These are phyloP conservation scores for Meles meles DNA, from an alignment of 2,113 vertebrate genomes.

Conservation along the genomic window DNA sequence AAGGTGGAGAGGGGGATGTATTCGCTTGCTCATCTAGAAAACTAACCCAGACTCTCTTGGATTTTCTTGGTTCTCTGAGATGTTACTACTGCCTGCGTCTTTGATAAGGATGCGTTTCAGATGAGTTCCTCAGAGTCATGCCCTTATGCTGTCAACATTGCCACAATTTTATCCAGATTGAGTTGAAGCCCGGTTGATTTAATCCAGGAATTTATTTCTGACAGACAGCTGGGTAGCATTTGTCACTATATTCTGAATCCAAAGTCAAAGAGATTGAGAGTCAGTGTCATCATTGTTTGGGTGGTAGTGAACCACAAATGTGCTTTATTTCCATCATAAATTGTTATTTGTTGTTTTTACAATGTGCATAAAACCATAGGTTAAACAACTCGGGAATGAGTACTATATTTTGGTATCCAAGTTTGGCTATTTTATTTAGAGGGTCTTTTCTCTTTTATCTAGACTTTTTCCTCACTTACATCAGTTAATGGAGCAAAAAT, in stretches of 20 bases:
- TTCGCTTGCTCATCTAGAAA: neutral
- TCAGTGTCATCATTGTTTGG: constrained; percentile 49
- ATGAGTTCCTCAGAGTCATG: neutral
- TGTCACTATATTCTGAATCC: constrained; percentile 62
- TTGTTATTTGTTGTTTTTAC: constrained; percentile 65
- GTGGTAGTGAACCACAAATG: constrained; percentile 25
- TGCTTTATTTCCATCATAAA: constrained; percentile 66
- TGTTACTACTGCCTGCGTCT: neutral
- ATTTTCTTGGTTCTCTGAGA: neutral
- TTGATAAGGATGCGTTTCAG: neutral
- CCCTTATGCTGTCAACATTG: constrained; percentile 6
- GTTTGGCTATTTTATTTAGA: constrained; percentile 9
- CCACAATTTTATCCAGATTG: constrained; percentile 13
- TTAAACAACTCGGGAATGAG: constrained; percentile 35
- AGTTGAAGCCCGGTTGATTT: constrained; percentile 58
- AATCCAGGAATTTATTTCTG: constrained; percentile 67
- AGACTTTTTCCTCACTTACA: constrained; percentile 20
- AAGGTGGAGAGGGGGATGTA: accelerated
- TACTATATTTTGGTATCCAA: neutral
- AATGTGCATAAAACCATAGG: constrained; percentile 15
- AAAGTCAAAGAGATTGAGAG: constrained; percentile 64
- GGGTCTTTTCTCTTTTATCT: constrained; percentile 34
- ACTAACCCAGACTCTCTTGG: neutral
- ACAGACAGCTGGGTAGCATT: constrained; percentile 55
- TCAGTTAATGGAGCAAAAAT: constrained; percentile 48